A percentile compares a stretch with the other conserved stretches of the same genome.
Conservation (phyloP, 2,113 vertebrate species). For the Capreolus pygargus region DNA sequence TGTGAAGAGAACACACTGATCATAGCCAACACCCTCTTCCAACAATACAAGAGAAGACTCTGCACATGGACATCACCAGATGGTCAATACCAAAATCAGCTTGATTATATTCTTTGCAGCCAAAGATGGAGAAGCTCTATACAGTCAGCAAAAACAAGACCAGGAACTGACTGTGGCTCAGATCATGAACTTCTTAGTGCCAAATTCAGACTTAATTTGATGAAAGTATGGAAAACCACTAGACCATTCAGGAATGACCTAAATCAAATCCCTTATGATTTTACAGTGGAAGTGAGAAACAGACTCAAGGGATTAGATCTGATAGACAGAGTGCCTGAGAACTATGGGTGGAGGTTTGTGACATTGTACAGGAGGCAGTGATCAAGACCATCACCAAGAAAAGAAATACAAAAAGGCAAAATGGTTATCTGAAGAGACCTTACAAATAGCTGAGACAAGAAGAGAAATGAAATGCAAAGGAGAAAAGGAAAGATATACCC, state of each 20-base stretch:
- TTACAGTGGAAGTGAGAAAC: not conserved
- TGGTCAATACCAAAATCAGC: rapidly evolving
- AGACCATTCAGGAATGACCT: not conserved
- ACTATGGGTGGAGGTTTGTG: not conserved
- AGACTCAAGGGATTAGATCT: not conserved
- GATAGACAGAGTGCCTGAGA: not conserved
- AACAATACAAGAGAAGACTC: not conserved
- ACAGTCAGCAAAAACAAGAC: not conserved
- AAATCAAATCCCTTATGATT: not conserved
- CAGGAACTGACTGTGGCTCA: not conserved
- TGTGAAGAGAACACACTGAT: not conserved
- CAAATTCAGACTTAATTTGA: not conserved
- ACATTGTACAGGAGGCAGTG: not conserved
- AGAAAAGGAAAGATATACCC: not conserved
- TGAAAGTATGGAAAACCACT: not conserved
- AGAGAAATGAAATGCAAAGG: not conserved
- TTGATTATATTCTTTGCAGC: not conserved
- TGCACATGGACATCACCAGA: not conserved
- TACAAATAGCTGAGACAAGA: not conserved
- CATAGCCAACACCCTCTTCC: not conserved
- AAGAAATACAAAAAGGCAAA: not conserved
- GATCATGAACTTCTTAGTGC: not conserved
- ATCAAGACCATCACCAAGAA: not conserved
- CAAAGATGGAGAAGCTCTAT: not conserved
- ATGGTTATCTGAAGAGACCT: not conserved